Base-by-base conservation (phyloP, 2,797 vertebrate species). In the Chromis chromis region DNA sequence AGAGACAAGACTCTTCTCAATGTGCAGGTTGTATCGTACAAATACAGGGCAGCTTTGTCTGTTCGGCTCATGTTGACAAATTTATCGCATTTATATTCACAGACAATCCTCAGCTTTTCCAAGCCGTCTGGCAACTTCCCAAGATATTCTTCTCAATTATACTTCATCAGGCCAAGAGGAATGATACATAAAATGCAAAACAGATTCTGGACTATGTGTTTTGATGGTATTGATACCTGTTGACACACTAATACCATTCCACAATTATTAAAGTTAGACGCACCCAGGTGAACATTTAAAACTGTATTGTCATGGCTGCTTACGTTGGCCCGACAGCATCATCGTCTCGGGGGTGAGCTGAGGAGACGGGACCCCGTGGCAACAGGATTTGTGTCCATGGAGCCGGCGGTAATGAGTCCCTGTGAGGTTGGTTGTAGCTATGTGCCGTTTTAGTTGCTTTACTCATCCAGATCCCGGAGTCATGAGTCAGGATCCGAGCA, bases 381-480 rank as follows among this genome's bases (percentile, higher is more conserved):
- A 91, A 91, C 87, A 0, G 49, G 61, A 21, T 84, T 65, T 76
- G 85, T 82, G 70, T 88, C 76, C 72, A 56, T 60, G 74, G 79
- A 84, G 80, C 28, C 0, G 33, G 74, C 62, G 84, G 81, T 94
- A 94, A 94, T 93, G 89, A 93, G 92, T 88, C 86, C 90, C 91
- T 58, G 31, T 67, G 87, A 79, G 87, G 65, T 54, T 65, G 61
- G 46, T 64, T 10, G 88, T 74, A 79, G 33, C 76, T 62, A 63
- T 79, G 86, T 82, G 82, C 40, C 49, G 71, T 74, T 55, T 76
- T 73, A n/a, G 61, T 27, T 50, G 39, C 73, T 87, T 86, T 72
- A 75, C 70, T 71, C 57, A 67, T 50, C 69, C 65, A 52, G 58
- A 79, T 74, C 68, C 70, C 58, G 22, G 63, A 83, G 80, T 73